Evolutionary conservation across 2,113 vertebrate genomes (phyloP).

Genomic region (Aramus guarauna): DNA sequence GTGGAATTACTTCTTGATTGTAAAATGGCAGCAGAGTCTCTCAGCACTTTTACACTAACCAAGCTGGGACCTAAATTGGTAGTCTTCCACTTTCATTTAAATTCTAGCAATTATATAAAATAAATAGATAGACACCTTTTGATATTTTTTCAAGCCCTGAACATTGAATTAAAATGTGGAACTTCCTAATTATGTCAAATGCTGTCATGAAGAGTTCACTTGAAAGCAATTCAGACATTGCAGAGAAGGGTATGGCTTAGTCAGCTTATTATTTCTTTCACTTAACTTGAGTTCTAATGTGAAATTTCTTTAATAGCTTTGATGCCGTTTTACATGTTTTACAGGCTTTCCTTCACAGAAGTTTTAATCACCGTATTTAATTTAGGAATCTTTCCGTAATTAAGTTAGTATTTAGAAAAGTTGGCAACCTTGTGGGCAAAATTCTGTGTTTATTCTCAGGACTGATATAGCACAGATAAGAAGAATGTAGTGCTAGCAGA

Average conservation of each 20-base stretch:
- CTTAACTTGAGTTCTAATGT: not conserved
- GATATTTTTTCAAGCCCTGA: not conserved
- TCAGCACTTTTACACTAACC: not conserved
- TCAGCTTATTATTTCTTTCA: constrained; percentile 9
- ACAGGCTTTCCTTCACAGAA: not conserved
- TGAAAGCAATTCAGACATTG: constrained; percentile 3
- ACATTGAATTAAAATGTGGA: not conserved
- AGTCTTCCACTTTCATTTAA: not conserved
- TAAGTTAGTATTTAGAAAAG: not conserved
- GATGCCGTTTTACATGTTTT: not conserved
- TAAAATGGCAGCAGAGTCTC: not conserved
- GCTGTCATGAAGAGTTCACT: not conserved
- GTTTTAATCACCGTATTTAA: not conserved
- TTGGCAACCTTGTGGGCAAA: not conserved
- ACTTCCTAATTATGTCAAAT: constrained; percentile 17
- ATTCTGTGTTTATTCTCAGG: not conserved
- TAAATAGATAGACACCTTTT: not conserved
- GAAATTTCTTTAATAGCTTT: not conserved
- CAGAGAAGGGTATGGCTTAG: not conserved
- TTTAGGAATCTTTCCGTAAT: not conserved
- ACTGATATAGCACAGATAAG: not conserved
- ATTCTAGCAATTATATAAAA: not conserved
- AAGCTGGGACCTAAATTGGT: not conserved
- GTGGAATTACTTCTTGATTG: not conserved
- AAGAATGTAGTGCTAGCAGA: not conserved